Conservation (phyloP, 2,113 vertebrate species). For the Tragelaphus strepsiceros region DNA sequence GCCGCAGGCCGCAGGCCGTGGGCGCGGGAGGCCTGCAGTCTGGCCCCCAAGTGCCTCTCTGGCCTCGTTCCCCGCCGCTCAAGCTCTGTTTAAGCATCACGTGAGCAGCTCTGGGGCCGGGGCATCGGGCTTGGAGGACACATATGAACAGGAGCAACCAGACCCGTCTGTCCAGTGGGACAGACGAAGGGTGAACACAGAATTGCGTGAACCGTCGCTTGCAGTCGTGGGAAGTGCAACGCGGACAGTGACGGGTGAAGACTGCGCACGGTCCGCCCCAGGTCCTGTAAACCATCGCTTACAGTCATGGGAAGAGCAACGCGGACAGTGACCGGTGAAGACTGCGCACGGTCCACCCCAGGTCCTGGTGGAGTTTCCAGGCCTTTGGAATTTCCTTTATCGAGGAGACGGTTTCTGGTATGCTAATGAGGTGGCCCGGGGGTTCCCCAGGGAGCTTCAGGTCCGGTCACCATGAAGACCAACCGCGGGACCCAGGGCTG, state of each 20-base stretch:
- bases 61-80: not conserved
- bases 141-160: not conserved
- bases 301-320: not conserved
- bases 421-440: not conserved
- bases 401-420: not conserved
- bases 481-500: not conserved
- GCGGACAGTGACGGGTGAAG: not conserved
- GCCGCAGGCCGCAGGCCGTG: not conserved
- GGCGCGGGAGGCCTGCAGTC: not conserved
- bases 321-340: not conserved
- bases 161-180: not conserved
- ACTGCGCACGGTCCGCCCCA: not conserved
- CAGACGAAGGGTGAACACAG: not conserved
- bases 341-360: not conserved
- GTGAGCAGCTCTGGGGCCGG: not conserved
- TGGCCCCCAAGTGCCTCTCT: not conserved
- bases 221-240: not conserved
- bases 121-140: too few relatives aligned
- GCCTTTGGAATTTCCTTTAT: not conserved
- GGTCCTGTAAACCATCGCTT: not conserved
- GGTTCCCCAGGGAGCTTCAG: not conserved
- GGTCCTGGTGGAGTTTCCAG: not conserved
- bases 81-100: not conserved
- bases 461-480: not conserved
- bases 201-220: not conserved